Percentiles rank a stretch among this genome's conserved stretches.
Conservation (phyloP, 92 coral and sea anemone species). For the Hydrozoanthus gracilis region DNA sequence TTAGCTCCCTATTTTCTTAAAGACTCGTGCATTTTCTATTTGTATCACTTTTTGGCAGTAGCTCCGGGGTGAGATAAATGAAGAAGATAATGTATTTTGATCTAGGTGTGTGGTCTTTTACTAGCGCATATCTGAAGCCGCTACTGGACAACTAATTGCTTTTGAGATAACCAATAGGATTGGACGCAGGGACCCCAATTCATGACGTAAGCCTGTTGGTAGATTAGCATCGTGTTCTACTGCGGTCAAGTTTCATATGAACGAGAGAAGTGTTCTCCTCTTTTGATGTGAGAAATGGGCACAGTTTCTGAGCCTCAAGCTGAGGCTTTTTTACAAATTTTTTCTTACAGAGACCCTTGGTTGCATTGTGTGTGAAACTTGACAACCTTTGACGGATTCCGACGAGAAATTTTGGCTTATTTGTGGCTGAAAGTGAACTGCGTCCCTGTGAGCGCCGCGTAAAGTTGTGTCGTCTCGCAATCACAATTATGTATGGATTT, state of each 20-base stretch:
- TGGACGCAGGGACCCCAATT: constrained; percentile 40
- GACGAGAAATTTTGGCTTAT: neutral
- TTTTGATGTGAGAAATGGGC: constrained; percentile 12
- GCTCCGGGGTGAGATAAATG: constrained; percentile 60
- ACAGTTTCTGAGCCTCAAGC: constrained; percentile 10
- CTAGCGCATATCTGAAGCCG: constrained; percentile 31
- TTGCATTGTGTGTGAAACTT: constrained; percentile 23
- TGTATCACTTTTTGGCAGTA: constrained; percentile 42
- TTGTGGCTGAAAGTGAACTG: neutral
- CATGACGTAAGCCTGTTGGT: constrained; percentile 26
- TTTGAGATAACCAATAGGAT: constrained; percentile 48
- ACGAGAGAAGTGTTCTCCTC: constrained; percentile 5
- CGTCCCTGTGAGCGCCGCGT: constrained; percentile 43
- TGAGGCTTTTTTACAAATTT: constrained; percentile 16
- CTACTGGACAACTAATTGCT: constrained; percentile 45
- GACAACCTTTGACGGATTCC: neutral
- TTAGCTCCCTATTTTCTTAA: constrained; percentile 50
- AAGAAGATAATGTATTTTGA: constrained; percentile 24
- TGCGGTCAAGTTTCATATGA: constrained; percentile 44
- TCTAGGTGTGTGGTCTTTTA: constrained; percentile 65
- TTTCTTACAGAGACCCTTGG: neutral
- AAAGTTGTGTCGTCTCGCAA: constrained; percentile 26
- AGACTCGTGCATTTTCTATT: constrained; percentile 52
- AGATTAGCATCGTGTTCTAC: constrained; percentile 41
- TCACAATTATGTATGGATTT: constrained; percentile 50